Evolutionary conservation across 2,888 invertebrate species (phyloP), one percentile per base, ranked within the genome.

Genomic region (Polydrusus tereticollis): DNA sequence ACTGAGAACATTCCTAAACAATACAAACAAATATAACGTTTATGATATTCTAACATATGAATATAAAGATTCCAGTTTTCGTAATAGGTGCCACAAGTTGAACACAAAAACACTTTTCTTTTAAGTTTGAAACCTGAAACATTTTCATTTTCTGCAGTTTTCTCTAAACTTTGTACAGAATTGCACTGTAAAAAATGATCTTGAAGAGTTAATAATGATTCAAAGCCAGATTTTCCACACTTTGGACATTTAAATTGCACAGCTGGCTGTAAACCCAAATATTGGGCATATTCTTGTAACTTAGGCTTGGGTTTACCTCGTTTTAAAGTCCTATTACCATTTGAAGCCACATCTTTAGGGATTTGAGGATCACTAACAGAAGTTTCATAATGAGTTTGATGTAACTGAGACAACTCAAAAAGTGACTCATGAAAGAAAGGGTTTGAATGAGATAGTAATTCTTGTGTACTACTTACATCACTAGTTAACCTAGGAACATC

Each of bases 31-130:
- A 94, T 92, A 82, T 92, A 93, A 64, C 94, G 89, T 78, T 91
- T 91, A 83, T 96, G 95, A 69, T 92, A 90, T 81, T 94, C 94
- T 64, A 93, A 88, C 91, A 95, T 94, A 80, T 95, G 95, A 52
- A 94, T 85, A 83, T 94, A 95, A 72, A 95, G 88, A 85, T 94
- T 93, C 93, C 94, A 94, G 80, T 93, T 93, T 85, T 94, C 94
- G 86, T 94, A 94, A 81, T 94, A 94, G 10, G 92, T 93, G 50
- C 92, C 92, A 83, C 95, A 95, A 0, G 93, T 92, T 12, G 93
- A 92, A 83, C 95, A 95, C 62, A 94, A 86, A 83, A 93, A 95
- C 72, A 94, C 93, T 83, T 93, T 93, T 47, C 92, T 87, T n/a
- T 92, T 91, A 50, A 92, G 89, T 82, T 91, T 88, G 57, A 92